Base-by-base conservation (phyloP, 2,113 vertebrate genomes). In the Lasiurus cinereus region DNA sequence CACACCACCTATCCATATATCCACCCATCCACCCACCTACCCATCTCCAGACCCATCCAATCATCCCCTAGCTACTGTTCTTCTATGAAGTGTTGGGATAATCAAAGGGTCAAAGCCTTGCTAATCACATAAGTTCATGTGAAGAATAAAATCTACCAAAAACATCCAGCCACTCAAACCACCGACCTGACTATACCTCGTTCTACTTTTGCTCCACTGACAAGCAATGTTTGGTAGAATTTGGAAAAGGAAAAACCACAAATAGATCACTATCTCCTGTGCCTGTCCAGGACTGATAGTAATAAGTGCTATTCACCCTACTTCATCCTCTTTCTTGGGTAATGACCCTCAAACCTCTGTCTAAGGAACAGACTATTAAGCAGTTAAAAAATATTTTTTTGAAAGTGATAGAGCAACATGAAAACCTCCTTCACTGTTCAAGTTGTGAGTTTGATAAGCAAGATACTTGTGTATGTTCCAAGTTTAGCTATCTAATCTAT, bases 341-440 rank as follows among this genome's bases (percentile, higher is more conserved):
- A 50, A 74, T 39, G 59, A 69, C 66, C 66, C 22, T 88, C 69
- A 70, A 48, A 94, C 77, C 22, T 54, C 52, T 59, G 69, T 62
- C 39, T 46, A 66, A 95, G 46, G 29, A 79, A 33, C 33, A 89
- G 29, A 79, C 21, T 48, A 91, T 2, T 36, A 92, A 90, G 19
- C 18, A 50, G 24, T 19, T 88, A 64, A 91, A 94, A 94, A 91
- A 72, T 85, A 83, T 90, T 92, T 33, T 50, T 16, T 73, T 85
- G 36, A 86, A 85, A 90, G 52, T 33, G 83, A 78, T 9, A 54
- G 0, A 52, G 48, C 73, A 69, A 36, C 18, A 15, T n/a, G 27
- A 16, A 36, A 62, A 43, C 54, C 50, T 15, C 56, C 29, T 33
- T 6, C 36, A 27, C 27, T 52, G n/a, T 72, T 67, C 43, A 54